Conservation (phyloP, 2,888 invertebrate species). For the Trichogramma evanescens region DNA sequence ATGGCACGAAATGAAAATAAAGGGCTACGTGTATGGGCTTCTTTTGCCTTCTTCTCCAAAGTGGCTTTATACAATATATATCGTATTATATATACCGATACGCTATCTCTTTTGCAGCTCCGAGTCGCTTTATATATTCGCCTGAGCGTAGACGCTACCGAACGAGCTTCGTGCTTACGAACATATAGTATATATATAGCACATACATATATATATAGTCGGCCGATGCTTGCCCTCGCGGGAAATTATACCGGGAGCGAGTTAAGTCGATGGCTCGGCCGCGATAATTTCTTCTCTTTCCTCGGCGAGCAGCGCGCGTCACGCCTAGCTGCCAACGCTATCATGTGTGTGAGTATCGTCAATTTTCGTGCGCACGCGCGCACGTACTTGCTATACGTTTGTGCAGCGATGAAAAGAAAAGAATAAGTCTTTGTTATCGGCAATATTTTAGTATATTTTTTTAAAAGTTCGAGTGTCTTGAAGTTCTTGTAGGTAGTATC, state of each 20-base stretch:
- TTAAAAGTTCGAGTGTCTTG: too few species aligned
- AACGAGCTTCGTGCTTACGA: neutral
- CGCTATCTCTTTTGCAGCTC: slow-evolving; percentile 30
- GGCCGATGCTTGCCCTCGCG: slow-evolving; percentile 17
- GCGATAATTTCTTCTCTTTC: slow-evolving; percentile 29
- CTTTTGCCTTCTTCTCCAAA: too few species aligned
- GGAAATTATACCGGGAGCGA: slow-evolving; percentile 25
- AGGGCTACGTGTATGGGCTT: slow-evolving; percentile 13
- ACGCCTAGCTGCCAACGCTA: slow-evolving; percentile 26
- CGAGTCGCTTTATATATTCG: slow-evolving; percentile 23
- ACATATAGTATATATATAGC: too few species aligned
- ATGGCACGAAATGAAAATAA: slow-evolving; percentile 40
- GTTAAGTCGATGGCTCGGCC: slow-evolving; percentile 26
- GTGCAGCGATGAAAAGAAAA: slow-evolving; percentile 11
- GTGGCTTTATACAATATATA: too few species aligned
- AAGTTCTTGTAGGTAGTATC: too few species aligned
- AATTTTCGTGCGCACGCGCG: slow-evolving; percentile 11
- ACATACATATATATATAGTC: too few species aligned
- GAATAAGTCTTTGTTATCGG: neutral
- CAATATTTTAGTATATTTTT: too few species aligned
- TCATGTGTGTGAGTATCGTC: neutral
- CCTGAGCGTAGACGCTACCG: neutral
- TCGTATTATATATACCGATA: slow-evolving; percentile 1
- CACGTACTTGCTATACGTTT: neutral
- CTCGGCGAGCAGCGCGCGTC: slow-evolving; percentile 26